These are phyloP conservation scores for Dryoscopus gambensis DNA, from an alignment of 2,113 vertebrate genomes.

Conservation along the genomic window DNA sequence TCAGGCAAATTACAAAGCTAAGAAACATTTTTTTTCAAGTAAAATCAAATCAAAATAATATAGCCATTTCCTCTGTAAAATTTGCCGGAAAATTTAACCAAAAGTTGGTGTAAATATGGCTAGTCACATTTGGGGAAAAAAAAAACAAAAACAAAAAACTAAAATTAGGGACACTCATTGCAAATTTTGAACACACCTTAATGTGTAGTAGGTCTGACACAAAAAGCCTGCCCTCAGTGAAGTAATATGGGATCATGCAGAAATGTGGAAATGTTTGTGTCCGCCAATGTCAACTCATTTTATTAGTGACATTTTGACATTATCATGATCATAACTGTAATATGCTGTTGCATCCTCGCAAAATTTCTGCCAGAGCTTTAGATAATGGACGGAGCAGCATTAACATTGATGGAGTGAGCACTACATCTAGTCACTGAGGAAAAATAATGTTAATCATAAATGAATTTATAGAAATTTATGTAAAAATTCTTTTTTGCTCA, in stretches of 20 bases:
- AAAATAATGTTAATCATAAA: background rate
- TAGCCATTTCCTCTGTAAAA: background rate
- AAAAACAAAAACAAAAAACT: background rate
- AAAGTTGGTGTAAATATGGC: background rate
- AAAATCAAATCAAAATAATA: background rate
- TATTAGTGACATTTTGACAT: background rate
- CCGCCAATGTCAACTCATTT: background rate
- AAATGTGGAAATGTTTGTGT: background rate
- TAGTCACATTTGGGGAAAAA: background rate
- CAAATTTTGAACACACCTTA: background rate
- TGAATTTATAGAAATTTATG: background rate
- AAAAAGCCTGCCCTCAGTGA: background rate
- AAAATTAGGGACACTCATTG: background rate
- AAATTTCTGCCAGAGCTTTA: background rate
- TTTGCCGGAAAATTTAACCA: background rate
- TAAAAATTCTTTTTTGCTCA: background rate
- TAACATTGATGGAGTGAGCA: background rate
- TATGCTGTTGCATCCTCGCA: background rate
- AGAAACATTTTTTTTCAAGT: background rate
- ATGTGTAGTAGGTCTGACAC: background rate
- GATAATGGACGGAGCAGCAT: background rate
- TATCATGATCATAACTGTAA: background rate
- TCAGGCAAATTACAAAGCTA: background rate
- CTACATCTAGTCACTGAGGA: background rate
- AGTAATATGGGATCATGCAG: background rate